Evolutionary conservation across 2,797 vertebrate species (phyloP).

Genomic region (Poecile montanus): DNA sequence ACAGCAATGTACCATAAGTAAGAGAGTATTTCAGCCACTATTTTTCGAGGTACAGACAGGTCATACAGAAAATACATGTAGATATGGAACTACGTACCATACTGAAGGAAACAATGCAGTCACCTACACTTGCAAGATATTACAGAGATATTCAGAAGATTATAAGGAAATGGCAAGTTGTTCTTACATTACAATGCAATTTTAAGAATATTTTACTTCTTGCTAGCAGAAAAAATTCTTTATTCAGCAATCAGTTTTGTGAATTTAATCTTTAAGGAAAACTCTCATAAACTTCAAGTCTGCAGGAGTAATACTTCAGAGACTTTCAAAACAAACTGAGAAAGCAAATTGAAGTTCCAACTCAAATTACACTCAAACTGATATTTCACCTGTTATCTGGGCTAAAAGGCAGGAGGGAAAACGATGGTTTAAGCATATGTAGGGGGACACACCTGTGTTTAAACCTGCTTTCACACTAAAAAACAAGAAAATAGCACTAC

Average conservation of each 20-base stretch:
- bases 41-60: neutral
- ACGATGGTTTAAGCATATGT: neutral
- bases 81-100: neutral
- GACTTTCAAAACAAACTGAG: neutral
- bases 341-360: neutral
- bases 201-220: neutral
- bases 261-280: neutral
- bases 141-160: neutral
- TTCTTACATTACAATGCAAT: neutral
- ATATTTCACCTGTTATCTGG: neutral
- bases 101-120: neutral
- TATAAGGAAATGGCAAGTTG: neutral
- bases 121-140: neutral
- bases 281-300: neutral
- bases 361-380: neutral
- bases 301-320: neutral
- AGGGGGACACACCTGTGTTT: neutral
- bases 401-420: neutral
- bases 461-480: neutral
- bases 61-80: neutral
- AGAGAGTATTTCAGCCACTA: neutral
- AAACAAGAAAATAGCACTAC: neutral
- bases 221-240: neutral
- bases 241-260: neutral
- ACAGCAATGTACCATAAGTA: neutral